phyloP scores from a whole-genome alignment of 2,113 vertebrate species.

The Scolopax mira region DNA sequence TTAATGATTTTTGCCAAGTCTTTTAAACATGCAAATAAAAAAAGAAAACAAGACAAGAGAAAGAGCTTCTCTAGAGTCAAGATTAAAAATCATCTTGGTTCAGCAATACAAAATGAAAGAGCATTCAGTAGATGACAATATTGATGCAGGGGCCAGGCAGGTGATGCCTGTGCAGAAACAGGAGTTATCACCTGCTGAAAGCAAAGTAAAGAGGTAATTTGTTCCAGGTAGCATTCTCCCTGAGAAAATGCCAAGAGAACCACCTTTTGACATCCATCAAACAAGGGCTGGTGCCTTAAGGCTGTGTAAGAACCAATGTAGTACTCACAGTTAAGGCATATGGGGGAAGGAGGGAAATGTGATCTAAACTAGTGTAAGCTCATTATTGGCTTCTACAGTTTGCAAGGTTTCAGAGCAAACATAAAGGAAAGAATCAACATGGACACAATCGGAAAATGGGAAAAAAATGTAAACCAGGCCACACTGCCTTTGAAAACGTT shows the following conservation, averaged over 20 bases:
- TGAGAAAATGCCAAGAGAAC: neutral
- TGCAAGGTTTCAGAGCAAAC: neutral
- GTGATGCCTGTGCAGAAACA: neutral
- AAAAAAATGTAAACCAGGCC: neutral
- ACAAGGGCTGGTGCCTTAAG: neutral
- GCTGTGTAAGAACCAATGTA: neutral
- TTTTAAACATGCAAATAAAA: neutral
- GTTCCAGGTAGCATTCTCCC: neutral
- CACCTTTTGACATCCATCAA: neutral
- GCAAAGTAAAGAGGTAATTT: neutral
- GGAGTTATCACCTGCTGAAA: neutral
- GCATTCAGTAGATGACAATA: neutral
- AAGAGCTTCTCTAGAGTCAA: neutral
- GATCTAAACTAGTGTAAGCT: neutral
- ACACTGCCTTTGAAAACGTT: neutral
- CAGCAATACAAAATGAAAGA: neutral
- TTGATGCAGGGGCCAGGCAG: neutral
- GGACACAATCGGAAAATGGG: neutral
- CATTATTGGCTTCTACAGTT: neutral
- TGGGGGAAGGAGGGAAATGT: neutral
- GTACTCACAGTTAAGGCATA: neutral
- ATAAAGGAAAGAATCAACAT: neutral
- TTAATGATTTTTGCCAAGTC: neutral
- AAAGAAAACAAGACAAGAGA: neutral
- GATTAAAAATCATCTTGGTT: neutral